Conservation (phyloP, 2,113 vertebrate species). For the Triplophysa rosa region DNA sequence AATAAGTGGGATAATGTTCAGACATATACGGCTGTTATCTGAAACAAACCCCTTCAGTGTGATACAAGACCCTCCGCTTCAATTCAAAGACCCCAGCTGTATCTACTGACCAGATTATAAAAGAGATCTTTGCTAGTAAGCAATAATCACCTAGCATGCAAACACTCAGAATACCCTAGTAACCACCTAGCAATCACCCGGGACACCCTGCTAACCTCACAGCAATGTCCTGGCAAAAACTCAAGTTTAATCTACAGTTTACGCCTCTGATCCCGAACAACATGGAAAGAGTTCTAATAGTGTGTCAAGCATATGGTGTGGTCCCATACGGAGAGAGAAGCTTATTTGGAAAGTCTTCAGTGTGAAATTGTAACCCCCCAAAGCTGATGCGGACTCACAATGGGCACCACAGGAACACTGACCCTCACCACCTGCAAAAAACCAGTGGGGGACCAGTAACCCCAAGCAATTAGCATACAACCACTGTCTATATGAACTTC, state of each 20-base stretch:
- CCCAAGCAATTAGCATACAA: conserved; percentile 69
- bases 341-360: conserved; percentile 20
- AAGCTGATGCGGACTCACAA: conserved; percentile 45
- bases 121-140: too few species aligned
- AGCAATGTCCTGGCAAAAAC: background rate
- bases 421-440: conserved; percentile 48
- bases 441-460: conserved; percentile 58
- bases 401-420: conserved; percentile 48
- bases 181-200: background rate
- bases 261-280: background rate
- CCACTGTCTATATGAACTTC: conserved; percentile 64
- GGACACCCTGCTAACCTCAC: background rate
- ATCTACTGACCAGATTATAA: too few species aligned
- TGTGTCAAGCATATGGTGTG: background rate
- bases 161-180: too few species aligned
- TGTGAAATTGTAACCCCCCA: conserved; percentile 43
- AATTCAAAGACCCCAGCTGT: too few species aligned
- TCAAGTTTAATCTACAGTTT: background rate
- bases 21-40: too few species aligned
- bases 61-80: too few species aligned
- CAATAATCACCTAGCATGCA: too few species aligned
- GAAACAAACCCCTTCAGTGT: too few species aligned
- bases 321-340: conserved; percentile 31
- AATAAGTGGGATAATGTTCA: too few species aligned
- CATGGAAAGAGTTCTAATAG: background rate